Base-by-base conservation (phyloP, 2,113 vertebrate genomes). In the Taurulus bubalis region DNA sequence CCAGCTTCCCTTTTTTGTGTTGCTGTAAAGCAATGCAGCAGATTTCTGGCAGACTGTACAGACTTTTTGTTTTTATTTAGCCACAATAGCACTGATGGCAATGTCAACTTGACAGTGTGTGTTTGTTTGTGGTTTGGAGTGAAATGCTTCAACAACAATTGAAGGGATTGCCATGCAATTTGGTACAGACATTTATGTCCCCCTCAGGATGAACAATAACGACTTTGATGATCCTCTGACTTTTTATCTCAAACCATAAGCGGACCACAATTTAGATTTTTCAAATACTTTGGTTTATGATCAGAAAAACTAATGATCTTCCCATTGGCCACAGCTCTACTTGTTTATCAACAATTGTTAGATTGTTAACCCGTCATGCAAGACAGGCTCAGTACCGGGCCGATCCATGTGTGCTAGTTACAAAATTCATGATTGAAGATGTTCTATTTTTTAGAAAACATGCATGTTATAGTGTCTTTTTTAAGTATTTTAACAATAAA, bases 111-210 rank as follows among this genome's bases (percentile, higher is more conserved):
- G 42, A 24, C 47, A 28, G 47, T 28, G 11, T 34, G 30, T 3
- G 4, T 42, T 7, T 38, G 26, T 64, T 6, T 58, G 49, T 58
- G 63, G 32, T 42, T 42, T 34, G 34, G 11, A 15, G 28, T 26
- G 8, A 63, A 76, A 64, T 59, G 24, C 28, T 26, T 62, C n/a
- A 59, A 38, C 64, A 69, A 38, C 66, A 55, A 22, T 56, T 18
- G 0, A 30, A 56, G 56, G 22, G 55, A 16, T 32, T 73, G 53
- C n/a, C 3, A 45, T 45, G 22, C 10, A 18, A 38, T 56, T 55
- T 47, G 64, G 36, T 71, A 10, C 8, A 51, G n/a, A 59, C 8
- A 16, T 70, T 58, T 20, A 38, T 36, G 3, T 18, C n/a, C 12
- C 15, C 36, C 28, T 16, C 9, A 56, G 11, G 32, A n/a, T 34